A percentile compares a stretch with the other conserved stretches of the same genome.
These are phyloP conservation scores for Apoda limacodes DNA, from an alignment of 2,888 invertebrate genomes.

Conservation along the genomic window DNA sequence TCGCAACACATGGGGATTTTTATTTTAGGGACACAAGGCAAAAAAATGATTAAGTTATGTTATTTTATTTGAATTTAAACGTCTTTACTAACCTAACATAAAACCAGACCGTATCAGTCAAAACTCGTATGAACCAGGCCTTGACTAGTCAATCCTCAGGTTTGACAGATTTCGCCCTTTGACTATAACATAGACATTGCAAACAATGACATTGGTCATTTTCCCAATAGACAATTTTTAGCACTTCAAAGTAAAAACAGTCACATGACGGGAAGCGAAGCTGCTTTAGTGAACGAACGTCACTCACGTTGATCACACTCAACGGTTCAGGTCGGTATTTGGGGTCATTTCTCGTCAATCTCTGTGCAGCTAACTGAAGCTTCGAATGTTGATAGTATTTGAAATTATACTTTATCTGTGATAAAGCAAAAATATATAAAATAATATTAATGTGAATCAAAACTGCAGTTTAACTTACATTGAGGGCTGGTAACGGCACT, in stretches of 20 bases:
- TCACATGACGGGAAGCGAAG: conserved; percentile 18
- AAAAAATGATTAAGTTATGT: no score
- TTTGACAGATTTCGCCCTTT: no score
- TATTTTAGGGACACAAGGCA: no score
- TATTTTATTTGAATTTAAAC: no score
- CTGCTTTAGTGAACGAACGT: conserved; percentile 25
- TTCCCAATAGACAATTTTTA: no score
- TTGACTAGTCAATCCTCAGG: no score
- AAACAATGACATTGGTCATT: no score
- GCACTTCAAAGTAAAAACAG: conserved; percentile 4
- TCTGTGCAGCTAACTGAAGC: conserved; percentile 67
- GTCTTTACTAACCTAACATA: no score
- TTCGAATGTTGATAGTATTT: conserved; percentile 72
- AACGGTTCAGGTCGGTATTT: conserved; percentile 73
- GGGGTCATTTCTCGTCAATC: conserved; percentile 69
- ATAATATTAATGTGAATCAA: conserved; percentile 10
- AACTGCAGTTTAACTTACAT: conserved; percentile 68
- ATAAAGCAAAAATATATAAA: conserved; percentile 32
- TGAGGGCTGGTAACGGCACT: conserved; percentile 80
- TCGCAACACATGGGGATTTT: no score
- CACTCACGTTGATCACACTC: conserved; percentile 77
- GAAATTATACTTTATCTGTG: conserved; percentile 78
- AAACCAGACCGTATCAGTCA: no score
- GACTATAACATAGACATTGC: no score
- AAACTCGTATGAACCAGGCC: no score